Conservation (phyloP, 1,140 invertebrate species). For the Spodoptera litura region DNA sequence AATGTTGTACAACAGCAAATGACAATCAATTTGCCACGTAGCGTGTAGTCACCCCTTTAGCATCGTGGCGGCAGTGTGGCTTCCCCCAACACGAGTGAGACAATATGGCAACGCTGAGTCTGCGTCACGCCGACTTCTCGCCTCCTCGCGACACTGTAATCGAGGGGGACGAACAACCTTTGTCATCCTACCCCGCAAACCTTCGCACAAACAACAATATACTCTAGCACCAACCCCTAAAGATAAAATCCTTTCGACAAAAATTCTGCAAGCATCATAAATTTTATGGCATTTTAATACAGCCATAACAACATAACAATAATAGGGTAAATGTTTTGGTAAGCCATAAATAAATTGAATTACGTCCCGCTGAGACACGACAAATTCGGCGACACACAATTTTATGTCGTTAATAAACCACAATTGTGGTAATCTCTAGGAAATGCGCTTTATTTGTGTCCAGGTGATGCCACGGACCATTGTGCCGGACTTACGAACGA, state of each 20-base stretch:
- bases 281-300: constrained; percentile 85
- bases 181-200: constrained; percentile 73
- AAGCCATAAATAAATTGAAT: constrained; percentile 82
- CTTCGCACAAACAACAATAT: constrained; percentile 40
- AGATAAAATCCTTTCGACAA: background rate
- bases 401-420: constrained; percentile 47
- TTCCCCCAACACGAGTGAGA: constrained; percentile 59
- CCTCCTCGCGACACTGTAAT: constrained; percentile 75
- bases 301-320: constrained; percentile 84
- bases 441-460: constrained; percentile 33
- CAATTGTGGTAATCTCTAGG: constrained; percentile 17
- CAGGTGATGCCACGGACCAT: background rate
- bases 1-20: constrained; percentile 68
- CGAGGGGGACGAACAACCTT: constrained; percentile 77
- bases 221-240: constrained; percentile 21
- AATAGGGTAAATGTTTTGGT: constrained; percentile 86
- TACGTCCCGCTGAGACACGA: constrained; percentile 67
- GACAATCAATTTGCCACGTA: constrained; percentile 81
- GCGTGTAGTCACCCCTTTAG: constrained; percentile 74
- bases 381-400: constrained; percentile 61
- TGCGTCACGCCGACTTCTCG: constrained; percentile 76
- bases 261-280: constrained; percentile 79
- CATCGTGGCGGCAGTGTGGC: constrained; percentile 49
- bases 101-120: constrained; percentile 79
- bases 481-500: background rate